Conservation (phyloP, 2,113 vertebrate species). For the Talpa occidentalis region DNA sequence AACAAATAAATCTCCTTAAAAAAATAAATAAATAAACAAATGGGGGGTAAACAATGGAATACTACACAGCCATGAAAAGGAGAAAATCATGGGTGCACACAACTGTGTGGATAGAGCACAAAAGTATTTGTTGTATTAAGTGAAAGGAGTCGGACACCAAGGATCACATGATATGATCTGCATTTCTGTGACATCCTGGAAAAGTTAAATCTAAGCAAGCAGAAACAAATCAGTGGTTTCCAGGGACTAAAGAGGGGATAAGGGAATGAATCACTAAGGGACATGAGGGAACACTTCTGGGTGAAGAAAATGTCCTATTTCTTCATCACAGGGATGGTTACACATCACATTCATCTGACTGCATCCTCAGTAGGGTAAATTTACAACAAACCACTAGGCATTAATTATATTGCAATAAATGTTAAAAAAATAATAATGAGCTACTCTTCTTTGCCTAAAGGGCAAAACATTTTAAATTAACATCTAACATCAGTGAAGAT, state of each 20-base stretch:
- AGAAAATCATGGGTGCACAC: not conserved
- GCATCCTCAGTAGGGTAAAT: not conserved
- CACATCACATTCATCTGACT: not conserved
- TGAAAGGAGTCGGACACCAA: slow-evolving; percentile 3
- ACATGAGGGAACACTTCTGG: not conserved
- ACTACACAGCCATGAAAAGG: not conserved
- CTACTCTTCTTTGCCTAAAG: not conserved
- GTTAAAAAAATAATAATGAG: not conserved
- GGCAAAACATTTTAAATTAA: not conserved
- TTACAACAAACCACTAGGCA: no score
- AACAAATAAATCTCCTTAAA: no score
- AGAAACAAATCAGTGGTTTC: not conserved
- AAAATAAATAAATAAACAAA: not conserved
- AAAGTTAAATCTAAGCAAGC: not conserved
- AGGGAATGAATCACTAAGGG: not conserved
- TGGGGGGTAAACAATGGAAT: not conserved
- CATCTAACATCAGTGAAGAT: not conserved
- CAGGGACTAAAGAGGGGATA: not conserved
- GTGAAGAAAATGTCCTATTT: not conserved
- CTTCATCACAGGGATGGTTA: not conserved
- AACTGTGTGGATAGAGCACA: not conserved
- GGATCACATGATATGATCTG: not conserved
- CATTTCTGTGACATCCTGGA: not conserved
- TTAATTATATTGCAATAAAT: no score
- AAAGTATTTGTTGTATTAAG: not conserved